Conservation (phyloP, 2,888 invertebrate genomes). For the Melinopterus prodromus region DNA sequence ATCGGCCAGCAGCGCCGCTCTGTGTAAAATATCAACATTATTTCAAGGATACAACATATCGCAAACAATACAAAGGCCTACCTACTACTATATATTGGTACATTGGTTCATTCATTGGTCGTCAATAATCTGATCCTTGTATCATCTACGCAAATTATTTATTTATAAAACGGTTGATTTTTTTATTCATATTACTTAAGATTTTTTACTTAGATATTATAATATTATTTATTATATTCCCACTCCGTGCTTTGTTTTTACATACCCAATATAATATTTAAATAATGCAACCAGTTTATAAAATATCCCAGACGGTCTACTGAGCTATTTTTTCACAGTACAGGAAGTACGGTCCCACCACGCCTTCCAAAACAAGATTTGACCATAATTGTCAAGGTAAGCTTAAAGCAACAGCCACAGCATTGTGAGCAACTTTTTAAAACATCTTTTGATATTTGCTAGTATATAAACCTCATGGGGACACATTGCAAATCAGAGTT, state of each 20-base stretch:
- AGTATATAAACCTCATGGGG: constrained; percentile 7
- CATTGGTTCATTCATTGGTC: not conserved
- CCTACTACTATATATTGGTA: not conserved
- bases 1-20: not conserved
- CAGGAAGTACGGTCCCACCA: not conserved
- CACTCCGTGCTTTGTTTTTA: too few relatives aligned
- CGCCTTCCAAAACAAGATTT: not conserved
- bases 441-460: not conserved
- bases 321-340: not conserved
- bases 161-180: too few relatives aligned
- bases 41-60: not conserved
- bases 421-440: not conserved
- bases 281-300: not conserved
- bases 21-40: not conserved
- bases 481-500: constrained; percentile 12
- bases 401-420: not conserved
- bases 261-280: not conserved
- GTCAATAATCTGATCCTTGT: too few relatives aligned
- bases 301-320: not conserved
- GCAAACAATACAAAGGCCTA: not conserved
- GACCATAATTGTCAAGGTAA: constrained; percentile 18
- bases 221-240: too few relatives aligned
- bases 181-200: too few relatives aligned
- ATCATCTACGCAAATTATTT: too few relatives aligned
- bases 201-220: too few relatives aligned